phyloP scores from a whole-genome alignment of 2,888 invertebrate genomes.

The Plutella xylostella region DNA sequence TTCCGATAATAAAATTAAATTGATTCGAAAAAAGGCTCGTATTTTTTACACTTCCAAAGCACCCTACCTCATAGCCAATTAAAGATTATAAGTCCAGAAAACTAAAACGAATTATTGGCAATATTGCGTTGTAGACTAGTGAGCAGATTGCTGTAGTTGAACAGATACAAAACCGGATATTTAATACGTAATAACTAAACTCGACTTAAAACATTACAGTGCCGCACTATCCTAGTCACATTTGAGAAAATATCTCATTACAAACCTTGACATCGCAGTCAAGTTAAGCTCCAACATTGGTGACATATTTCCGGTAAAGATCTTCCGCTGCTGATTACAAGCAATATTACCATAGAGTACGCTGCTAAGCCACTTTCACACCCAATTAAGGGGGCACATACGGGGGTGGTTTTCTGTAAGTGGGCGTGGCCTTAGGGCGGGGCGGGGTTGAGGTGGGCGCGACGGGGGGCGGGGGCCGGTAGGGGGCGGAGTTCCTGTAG shows the following conservation, averaged over 20 bases:
- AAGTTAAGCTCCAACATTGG: no score
- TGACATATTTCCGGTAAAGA: no score
- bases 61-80: slow-evolving; percentile 8
- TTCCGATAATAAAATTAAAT: slow-evolving; percentile 3
- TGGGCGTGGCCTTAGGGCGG: slow-evolving; percentile 87
- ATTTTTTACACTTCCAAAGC: slow-evolving; percentile 3
- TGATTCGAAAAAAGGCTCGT: not conserved
- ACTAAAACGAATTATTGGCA: slow-evolving; percentile 8
- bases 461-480: slow-evolving; percentile 92
- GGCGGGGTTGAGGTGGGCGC: slow-evolving; percentile 80
- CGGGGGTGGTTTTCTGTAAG: slow-evolving; percentile 95
- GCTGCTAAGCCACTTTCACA: no score
- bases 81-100: slow-evolving; percentile 3
- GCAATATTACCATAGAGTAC: no score
- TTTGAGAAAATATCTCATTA: no score
- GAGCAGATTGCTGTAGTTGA: not conserved
- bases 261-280: not conserved
- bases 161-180: not conserved
- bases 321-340: no score
- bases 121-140: slow-evolving; percentile 10
- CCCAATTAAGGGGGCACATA: slow-evolving; percentile 94
- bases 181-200: no score
- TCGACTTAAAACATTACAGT: no score
- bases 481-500: slow-evolving; percentile 80
- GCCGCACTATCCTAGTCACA: no score